Conservation (phyloP, 2,113 vertebrate species). For the Channa maculata region DNA sequence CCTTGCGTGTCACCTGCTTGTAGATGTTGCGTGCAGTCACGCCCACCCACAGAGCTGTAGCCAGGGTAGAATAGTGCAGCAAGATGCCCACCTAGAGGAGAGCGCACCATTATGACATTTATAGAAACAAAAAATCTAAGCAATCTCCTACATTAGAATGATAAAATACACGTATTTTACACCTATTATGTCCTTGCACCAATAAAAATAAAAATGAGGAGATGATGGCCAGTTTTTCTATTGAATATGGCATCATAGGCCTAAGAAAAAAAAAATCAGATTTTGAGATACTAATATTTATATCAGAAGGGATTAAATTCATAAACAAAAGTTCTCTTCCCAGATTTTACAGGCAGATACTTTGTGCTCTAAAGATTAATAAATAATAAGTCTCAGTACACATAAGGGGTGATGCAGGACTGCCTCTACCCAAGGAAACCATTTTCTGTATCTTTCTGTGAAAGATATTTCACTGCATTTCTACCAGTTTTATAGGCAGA, state of each 20-base stretch:
- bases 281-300: background rate
- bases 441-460: slow-evolving; percentile 28
- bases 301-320: slow-evolving; percentile 15
- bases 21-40: slow-evolving; percentile 98
- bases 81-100: slow-evolving; percentile 91
- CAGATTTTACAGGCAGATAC: background rate
- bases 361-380: slow-evolving; percentile 32
- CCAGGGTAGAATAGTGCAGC: slow-evolving; percentile 96
- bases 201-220: background rate
- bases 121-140: background rate
- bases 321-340: slow-evolving; percentile 22
- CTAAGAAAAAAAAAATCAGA: too few relatives aligned
- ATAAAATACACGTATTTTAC: background rate
- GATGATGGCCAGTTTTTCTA: background rate
- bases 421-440: slow-evolving; percentile 38
- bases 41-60: slow-evolving; percentile 94
- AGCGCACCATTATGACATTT: too few relatives aligned
- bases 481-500: slow-evolving; percentile 13
- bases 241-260: background rate
- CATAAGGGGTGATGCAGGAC: slow-evolving; percentile 2
- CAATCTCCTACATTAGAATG: background rate
- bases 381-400: slow-evolving; percentile 26
- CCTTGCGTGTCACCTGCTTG: slow-evolving; percentile 95
- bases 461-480: slow-evolving; percentile 36
- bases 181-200: background rate